Evolutionary conservation across 2,797 vertebrate species (phyloP), one percentile per base, ranked within the genome.

Genomic region (Enteromius argenteus): DNA sequence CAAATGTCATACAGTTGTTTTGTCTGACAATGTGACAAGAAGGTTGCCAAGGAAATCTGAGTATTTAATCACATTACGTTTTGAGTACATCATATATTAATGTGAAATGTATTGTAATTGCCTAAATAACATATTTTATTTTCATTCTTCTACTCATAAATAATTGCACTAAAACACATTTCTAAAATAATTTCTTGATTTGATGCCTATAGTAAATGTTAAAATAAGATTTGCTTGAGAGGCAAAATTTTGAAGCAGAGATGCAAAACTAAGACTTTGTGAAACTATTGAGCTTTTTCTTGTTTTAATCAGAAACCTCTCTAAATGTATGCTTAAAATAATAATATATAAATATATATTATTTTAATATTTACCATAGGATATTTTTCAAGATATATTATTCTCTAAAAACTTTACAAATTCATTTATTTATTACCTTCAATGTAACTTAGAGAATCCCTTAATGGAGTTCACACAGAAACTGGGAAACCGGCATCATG

Each of bases 1-100:
- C 60, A 89, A 89, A 88, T 89, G 39, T 62, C 39, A 44, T 72
- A 51, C 42, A 64, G 68, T n/a, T 64, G n/a, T 30, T 30, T 71
- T 46, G 39, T 27, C 14, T 72, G 42, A 72, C n/a, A 9, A 27
- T 72, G 42, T 1, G 14, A 7, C 42, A 72, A 2, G 21, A 56
- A 75, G 32, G 32, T 58, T 58, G 51, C 51, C 19, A 75, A 23
- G 51, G 21, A 23, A 75, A 32, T 56, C 14, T 37, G 49, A 56
- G 72, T 15, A n/a, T 75, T 15, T 17, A 58, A 39, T 37, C 32
- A 27, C 4, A 13, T 21, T 73, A 8, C 72, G 53, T 37, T 75
- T 37, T 37, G 17, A 74, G 5, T n/a, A 35, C 32, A 9, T 35
- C 5, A 9, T 73, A 17, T 73, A 42, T 30, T 21, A 51, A 73